Evolutionary conservation across 2,797 vertebrate genomes (phyloP).

Genomic region (Erethizon dorsatum): DNA sequence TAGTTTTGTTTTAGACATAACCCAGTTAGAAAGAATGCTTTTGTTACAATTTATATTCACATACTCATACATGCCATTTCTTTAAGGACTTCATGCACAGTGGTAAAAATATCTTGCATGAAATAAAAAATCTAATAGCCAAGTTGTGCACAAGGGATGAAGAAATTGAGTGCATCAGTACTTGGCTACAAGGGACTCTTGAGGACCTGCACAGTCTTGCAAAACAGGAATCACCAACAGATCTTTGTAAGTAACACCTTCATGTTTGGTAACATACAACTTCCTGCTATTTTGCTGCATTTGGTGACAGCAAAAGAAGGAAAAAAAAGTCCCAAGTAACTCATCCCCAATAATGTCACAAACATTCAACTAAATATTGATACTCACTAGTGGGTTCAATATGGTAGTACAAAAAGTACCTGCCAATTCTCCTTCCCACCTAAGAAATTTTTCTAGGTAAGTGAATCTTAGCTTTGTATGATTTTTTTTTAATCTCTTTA

Average conservation of each 20-base stretch:
- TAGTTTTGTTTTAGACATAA: slow-evolving; percentile 36
- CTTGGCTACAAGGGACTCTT: slow-evolving; percentile 81
- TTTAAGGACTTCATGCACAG: slow-evolving; percentile 45
- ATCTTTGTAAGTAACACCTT: not conserved
- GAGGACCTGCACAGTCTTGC: slow-evolving; percentile 80
- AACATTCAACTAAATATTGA: not conserved
- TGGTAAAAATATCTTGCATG: slow-evolving; percentile 35
- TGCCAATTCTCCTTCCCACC: not conserved
- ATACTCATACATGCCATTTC: not conserved
- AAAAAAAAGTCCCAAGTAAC: not conserved
- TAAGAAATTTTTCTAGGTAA: slow-evolving; percentile 17
- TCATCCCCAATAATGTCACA: not conserved
- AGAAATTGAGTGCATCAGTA: slow-evolving; percentile 80
- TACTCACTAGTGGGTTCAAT: not conserved
- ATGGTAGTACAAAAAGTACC: not conserved
- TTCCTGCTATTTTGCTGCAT: not conserved
- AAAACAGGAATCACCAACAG: not conserved
- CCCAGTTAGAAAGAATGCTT: not conserved
- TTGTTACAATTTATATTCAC: slow-evolving; percentile 11
- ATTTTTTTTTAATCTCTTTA: not conserved
- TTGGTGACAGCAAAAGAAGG: not conserved
- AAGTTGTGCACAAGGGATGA: slow-evolving; percentile 82
- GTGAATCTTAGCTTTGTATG: not conserved
- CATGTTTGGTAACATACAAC: not conserved
- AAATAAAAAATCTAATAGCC: slow-evolving; percentile 67